A percentile compares a stretch with the other conserved stretches of the same genome.
Evolutionary conservation across 2,113 vertebrate genomes (phyloP).

Genomic region (Hippocampus zosterae): DNA sequence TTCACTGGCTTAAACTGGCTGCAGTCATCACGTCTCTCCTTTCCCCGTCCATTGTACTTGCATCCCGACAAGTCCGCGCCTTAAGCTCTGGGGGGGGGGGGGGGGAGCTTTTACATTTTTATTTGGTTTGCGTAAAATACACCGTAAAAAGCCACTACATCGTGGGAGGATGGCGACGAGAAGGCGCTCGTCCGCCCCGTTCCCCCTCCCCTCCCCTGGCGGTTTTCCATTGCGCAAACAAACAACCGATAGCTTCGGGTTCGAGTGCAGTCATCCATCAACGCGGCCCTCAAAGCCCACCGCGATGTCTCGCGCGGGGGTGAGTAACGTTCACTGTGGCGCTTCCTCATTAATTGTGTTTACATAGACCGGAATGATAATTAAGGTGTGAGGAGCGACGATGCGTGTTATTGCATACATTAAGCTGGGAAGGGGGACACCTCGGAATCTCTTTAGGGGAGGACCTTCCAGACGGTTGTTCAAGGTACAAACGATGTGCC

Average conservation of each 20-base stretch:
- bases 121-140: neutral
- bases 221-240: slow-evolving; percentile 2
- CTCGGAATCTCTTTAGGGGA: neutral
- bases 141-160: neutral
- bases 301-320: slow-evolving; percentile 1
- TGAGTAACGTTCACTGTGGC: slow-evolving; percentile 4
- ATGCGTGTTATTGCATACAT: neutral
- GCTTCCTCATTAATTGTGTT: slow-evolving; percentile 14
- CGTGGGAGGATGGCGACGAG: slow-evolving; percentile 1
- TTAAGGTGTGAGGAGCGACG: neutral
- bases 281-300: slow-evolving; percentile 18
- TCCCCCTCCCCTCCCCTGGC: neutral
- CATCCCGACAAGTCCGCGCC: neutral
- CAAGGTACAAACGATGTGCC: neutral
- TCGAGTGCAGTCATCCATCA: slow-evolving; percentile 22
- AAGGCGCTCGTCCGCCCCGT: slow-evolving; percentile 13
- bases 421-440: neutral
- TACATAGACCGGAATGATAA: neutral
- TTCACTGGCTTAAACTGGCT: slow-evolving; percentile 4
- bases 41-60: slow-evolving; percentile 3
- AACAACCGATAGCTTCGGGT: slow-evolving; percentile 9
- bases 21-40: slow-evolving; percentile 3
- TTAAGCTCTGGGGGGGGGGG: slow-evolving; percentile 5
- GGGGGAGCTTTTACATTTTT: slow-evolving; percentile 6
- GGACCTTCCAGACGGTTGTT: neutral